These are phyloP conservation scores for Adelosebastes latens DNA, from an alignment of 2,797 vertebrate species.

Conservation along the genomic window DNA sequence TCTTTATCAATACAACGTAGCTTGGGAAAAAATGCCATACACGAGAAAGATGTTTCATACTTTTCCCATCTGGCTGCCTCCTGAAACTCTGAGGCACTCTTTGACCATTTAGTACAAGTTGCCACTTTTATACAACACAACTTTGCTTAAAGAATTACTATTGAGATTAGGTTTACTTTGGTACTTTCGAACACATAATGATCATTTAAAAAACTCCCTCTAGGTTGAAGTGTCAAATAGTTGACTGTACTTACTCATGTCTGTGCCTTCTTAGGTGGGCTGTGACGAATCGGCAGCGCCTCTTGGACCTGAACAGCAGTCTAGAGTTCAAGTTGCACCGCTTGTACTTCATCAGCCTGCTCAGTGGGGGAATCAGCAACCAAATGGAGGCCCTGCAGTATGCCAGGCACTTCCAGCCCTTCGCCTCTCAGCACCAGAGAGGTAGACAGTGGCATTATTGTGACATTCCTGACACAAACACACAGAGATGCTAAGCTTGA, in stretches of 20 bases:
- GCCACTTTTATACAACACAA: not conserved
- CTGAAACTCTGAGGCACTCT: too few species aligned
- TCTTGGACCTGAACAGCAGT: conserved; percentile 91
- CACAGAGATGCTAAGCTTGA: not conserved
- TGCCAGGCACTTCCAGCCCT: conserved; percentile 91
- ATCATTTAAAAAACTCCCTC: not conserved
- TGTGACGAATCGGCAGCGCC: conserved; percentile 88
- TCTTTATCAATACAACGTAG: too few species aligned
- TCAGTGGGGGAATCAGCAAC: conserved; percentile 88
- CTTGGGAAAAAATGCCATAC: too few species aligned
- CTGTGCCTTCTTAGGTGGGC: conserved; percentile 84
- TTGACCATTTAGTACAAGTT: not conserved
- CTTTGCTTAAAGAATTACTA: not conserved
- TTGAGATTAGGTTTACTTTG: not conserved
- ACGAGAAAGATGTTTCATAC: not conserved
- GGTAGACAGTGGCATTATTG: conserved; percentile 68
- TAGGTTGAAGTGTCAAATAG: not conserved
- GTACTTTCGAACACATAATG: not conserved
- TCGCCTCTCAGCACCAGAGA: conserved; percentile 90
- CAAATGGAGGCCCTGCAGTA: conserved; percentile 92
- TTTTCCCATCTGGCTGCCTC: not conserved
- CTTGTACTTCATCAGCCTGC: conserved; percentile 90
- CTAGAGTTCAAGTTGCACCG: conserved; percentile 93
- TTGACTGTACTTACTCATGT: not conserved
- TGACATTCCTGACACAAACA: not conserved